phyloP scores from a whole-genome alignment of 2,888 invertebrate genomes.

The Hanleya hanleyi region DNA sequence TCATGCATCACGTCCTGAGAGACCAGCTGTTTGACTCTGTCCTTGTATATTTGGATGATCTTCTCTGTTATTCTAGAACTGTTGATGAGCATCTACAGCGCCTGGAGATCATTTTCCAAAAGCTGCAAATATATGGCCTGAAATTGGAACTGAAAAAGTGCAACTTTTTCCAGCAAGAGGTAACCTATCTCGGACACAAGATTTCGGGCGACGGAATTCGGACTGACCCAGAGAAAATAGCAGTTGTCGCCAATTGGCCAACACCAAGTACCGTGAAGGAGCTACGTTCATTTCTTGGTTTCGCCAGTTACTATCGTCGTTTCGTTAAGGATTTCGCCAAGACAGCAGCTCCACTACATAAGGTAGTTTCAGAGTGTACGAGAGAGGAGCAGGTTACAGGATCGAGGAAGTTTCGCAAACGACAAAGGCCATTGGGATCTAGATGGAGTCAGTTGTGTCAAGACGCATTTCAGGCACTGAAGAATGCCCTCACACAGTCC shows the following conservation, averaged over 20 bases:
- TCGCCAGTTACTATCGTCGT: neutral
- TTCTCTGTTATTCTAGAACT: no score
- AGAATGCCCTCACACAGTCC: neutral
- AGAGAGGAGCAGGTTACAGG: neutral
- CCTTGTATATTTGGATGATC: no score
- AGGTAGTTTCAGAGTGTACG: neutral
- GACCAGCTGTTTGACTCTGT: no score
- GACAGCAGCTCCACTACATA: neutral
- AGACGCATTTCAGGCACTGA: neutral
- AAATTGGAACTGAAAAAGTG: no score
- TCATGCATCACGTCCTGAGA: no score
- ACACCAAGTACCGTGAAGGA: constrained; percentile 4
- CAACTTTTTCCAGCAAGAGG: neutral
- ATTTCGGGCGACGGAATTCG: neutral
- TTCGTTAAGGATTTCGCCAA: neutral
- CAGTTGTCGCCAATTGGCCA: constrained; percentile 3
- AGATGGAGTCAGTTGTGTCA: neutral
- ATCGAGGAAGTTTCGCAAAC: neutral
- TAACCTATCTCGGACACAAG: neutral
- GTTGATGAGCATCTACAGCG: no score
- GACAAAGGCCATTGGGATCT: neutral
- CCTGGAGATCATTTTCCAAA: no score
- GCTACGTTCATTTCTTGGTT: constrained; percentile 11
- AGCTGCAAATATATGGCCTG: no score
- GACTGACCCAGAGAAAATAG: constrained; percentile 5